Evolutionary conservation across 2,888 invertebrate genomes (phyloP).

Genomic region (Pteria penguin): DNA sequence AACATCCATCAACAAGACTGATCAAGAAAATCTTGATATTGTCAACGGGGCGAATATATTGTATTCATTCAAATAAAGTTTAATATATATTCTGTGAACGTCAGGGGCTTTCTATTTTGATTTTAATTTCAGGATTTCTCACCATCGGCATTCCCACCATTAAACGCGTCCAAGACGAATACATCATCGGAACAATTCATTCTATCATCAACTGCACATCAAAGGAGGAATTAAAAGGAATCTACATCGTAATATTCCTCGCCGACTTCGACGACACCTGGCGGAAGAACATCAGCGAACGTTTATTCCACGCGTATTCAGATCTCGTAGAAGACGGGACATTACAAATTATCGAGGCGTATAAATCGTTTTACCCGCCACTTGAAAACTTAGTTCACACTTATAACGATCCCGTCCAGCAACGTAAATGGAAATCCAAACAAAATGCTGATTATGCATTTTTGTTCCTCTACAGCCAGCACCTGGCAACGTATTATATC

Average conservation of each 20-base stretch:
- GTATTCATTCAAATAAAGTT: no score
- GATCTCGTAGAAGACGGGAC: conserved; percentile 61
- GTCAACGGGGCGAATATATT: no score
- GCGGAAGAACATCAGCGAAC: conserved; percentile 53
- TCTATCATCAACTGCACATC: conserved; percentile 77
- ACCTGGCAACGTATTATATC: conserved; percentile 77
- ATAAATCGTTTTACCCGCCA: conserved; percentile 57
- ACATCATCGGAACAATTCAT: conserved; percentile 77
- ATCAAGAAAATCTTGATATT: no score
- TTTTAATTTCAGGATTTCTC: conserved; percentile 69
- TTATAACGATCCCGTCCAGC: conserved; percentile 73
- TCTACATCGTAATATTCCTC: conserved; percentile 78
- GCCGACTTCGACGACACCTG: conserved; percentile 76
- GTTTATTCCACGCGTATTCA: conserved; percentile 55
- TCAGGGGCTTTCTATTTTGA: no score
- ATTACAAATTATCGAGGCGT: conserved; percentile 76
- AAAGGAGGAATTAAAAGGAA: conserved; percentile 70
- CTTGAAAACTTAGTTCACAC: conserved; percentile 62
- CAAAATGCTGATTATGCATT: conserved; percentile 80
- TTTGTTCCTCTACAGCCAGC: conserved; percentile 74
- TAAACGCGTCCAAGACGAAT: conserved; percentile 74
- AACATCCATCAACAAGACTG: no score
- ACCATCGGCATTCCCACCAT: conserved; percentile 80
- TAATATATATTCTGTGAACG: no score
- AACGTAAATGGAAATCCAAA: conserved; percentile 78